A percentile compares a stretch with the other conserved stretches of the same genome.
These are phyloP conservation scores for Nymphalis polychloros DNA, from an alignment of 2,888 invertebrate genomes.

Conservation along the genomic window DNA sequence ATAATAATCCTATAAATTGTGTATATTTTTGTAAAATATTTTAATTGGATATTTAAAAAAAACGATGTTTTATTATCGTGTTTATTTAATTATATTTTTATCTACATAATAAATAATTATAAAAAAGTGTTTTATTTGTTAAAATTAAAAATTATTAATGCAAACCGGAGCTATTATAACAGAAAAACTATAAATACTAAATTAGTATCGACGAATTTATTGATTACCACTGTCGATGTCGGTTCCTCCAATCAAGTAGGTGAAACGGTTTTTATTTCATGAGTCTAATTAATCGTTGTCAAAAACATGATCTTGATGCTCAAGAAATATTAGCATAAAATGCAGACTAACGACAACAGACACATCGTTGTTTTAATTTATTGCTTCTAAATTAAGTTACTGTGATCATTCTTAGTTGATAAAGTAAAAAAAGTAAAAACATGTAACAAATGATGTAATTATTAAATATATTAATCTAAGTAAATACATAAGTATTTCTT, in stretches of 20 bases:
- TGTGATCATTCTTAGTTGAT: not conserved
- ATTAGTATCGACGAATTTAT: constrained; percentile 12
- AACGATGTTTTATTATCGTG: not conserved
- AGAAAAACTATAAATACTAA: constrained; percentile 18
- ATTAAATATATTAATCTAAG: too few relatives aligned
- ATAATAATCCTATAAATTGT: too few relatives aligned
- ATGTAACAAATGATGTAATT: too few relatives aligned
- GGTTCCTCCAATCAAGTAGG: constrained; percentile 1
- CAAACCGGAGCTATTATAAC: constrained; percentile 11
- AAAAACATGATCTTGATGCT: constrained; percentile 22
- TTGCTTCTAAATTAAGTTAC: not conserved
- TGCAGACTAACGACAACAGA: constrained; percentile 17
- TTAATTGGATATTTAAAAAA: too few relatives aligned
- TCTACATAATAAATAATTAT: too few relatives aligned
- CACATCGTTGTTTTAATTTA: constrained; percentile 15
- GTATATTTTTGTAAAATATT: too few relatives aligned
- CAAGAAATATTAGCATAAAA: constrained; percentile 26
- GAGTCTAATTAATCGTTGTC: constrained; percentile 40
- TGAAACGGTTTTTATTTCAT: constrained; percentile 20
- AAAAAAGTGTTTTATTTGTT: too few relatives aligned
- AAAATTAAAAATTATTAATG: not conserved
- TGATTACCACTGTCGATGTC: constrained; percentile 56
- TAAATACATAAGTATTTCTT: too few relatives aligned
- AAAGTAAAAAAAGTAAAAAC: too few relatives aligned
- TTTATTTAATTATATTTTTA: too few relatives aligned